Evolutionary conservation across 2,113 vertebrate genomes (phyloP), one percentile per base, ranked within the genome.

Genomic region (Eleginops maclovinus): DNA sequence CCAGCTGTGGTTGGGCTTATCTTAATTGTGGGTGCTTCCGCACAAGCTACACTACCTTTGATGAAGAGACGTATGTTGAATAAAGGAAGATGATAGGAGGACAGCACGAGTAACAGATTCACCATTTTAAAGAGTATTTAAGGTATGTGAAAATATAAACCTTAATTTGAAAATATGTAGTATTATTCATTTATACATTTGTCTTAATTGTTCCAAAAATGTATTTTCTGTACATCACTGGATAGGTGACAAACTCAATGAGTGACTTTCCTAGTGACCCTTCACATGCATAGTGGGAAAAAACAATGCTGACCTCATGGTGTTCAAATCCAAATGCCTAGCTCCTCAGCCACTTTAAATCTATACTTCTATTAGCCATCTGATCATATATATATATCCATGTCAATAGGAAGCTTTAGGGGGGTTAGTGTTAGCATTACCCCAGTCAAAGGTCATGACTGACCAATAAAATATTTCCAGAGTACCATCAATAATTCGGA

Each of bases 401-500:
- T 31, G 87, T 93, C 87, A 7, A 91, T 92, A 83, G 43, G 75
- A 77, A 76, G 84, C 82, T 91, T 92, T 86, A 85, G 83, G 84
- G 86, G 89, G 88, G 89, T 84, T 91, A 90, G 89, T 83, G 88
- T 91, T 92, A 92, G 85, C 75, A 79, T 91, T 89, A 87, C 87
- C 75, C 74, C 84, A 93, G 92, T 93, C 93, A 94, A 92, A 93
- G 93, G 93, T 94, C 89, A 89, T 81, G 87, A 92, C 87, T 88
- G 84, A 86, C 90, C 90, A 91, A 95, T 95, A 92, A 95, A 94
- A 94, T 93, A 92, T 93, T 92, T 91, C 88, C 77, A 76, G 54
- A 69, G 79, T 16, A 36, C 85, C 88, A 94, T 95, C 94, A 94
- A 94, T 95, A 95, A 93, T 74, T 49, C 74, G 62, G 91, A 93